Base-by-base conservation (phyloP, 2,797 vertebrate genomes). In the Pipistrellus kuhlii region DNA sequence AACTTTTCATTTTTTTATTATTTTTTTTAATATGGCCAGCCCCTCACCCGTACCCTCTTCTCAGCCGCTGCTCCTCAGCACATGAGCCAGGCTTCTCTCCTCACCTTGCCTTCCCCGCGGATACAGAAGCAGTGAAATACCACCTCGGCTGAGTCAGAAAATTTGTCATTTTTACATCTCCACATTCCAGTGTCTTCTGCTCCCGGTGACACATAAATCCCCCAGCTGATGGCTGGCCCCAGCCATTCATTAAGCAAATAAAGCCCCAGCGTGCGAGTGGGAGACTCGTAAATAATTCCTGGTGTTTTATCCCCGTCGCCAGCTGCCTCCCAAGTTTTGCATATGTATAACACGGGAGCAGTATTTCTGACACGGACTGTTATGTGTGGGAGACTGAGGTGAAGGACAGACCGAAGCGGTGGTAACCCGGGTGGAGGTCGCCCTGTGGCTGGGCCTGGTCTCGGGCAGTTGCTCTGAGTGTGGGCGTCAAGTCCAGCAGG, bases 141-240 rank as follows among this genome's bases (percentile, higher is more conserved):
- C 95, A 97, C 95, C 85, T 78, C 88, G 92, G 87, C 95, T 18
- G 76, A 91, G 87, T 68, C 0, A 10, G 92, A 84, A 64, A 93
- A 95, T 97, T 97, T 96, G 95, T 97, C 96, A 97, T 97, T 97
- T 97, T 97, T 97, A 97, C 96, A 91, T 96, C 96, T 96, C 94
- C 91, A 95, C 96, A 94, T 96, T 84, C 94, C 85, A 76, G 94
- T 94, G 96, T 97, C 97, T 97, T 94, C 96, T 96, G 94, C 91
- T 96, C 87, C 89, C 3, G 0, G 82, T 96, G 95, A 95, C 95
- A 97, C 94, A 97, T 97, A 97, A 97, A 97, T 97, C 88, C 97
- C 89, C 0, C 15, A 55, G 95, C 88, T 96, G 96, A 97, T 96
- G 94, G 91, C 87, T 97, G 95, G 96, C 96, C 96, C 93, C 0